Percentiles rank a stretch among this genome's conserved stretches.
phyloP scores from a whole-genome alignment of 2,113 vertebrate genomes.

The Dunckerocampus dactyliophorus region DNA sequence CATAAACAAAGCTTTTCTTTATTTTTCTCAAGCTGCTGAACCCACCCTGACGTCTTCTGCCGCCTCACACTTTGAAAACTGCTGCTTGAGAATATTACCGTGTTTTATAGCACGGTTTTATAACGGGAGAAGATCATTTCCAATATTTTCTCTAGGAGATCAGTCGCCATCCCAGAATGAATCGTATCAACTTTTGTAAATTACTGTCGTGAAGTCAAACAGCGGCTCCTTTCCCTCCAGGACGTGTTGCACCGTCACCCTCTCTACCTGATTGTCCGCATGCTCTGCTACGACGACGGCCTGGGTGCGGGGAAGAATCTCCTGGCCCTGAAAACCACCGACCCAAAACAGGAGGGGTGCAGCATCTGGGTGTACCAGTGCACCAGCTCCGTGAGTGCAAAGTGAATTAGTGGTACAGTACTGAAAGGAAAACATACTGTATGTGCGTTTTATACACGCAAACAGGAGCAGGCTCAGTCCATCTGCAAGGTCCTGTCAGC shows the following conservation, averaged over 20 bases:
- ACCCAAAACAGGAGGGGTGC: conserved; percentile 79
- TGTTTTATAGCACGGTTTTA: neutral
- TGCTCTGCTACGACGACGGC: conserved; percentile 96
- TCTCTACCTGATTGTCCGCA: conserved; percentile 88
- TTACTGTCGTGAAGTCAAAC: too few species aligned
- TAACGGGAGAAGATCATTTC: neutral
- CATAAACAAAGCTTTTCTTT: too few species aligned
- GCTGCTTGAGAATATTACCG: too few species aligned
- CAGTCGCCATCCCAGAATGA: too few species aligned
- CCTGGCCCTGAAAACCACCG: conserved; percentile 90
- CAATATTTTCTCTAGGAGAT: too few species aligned
- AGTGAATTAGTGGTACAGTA: too few species aligned
- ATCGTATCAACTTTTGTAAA: too few species aligned
- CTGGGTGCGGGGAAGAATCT: conserved; percentile 91
- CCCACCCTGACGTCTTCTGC: too few species aligned
- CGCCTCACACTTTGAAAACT: too few species aligned
- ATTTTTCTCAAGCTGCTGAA: too few species aligned
- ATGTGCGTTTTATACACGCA: conserved; percentile 10
- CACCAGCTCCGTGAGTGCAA: conserved; percentile 82
- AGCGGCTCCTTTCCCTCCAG: conserved; percentile 55
- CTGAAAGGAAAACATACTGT: neutral
- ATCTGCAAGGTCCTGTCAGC: conserved; percentile 94
- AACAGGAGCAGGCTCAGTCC: conserved; percentile 92
- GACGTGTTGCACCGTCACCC: conserved; percentile 91
- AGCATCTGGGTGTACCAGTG: conserved; percentile 98